Evolutionary conservation across 2,888 invertebrate genomes (phyloP), one percentile per base, ranked within the genome.

Genomic region (Mayetiola destructor): DNA sequence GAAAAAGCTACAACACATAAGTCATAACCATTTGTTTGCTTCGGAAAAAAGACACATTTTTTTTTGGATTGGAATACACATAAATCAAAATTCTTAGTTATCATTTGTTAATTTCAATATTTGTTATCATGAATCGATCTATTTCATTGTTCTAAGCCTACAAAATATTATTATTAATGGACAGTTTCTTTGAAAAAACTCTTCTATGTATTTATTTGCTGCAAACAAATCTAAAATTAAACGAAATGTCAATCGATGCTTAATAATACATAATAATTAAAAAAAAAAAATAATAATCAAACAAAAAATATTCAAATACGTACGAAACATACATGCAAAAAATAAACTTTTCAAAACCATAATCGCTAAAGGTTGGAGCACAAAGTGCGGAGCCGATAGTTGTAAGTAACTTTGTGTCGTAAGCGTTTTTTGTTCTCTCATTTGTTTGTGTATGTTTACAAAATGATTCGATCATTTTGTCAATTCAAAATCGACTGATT

Each of bases 301-400:
- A 37, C 18, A 30, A 56, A 40, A n/a, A 40, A 18, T 2, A 32
- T 30, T 42, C 18, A 32, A 53, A 52, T 29, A 29, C 29, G 16
- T 16, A 3, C 8, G 3, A 40, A 40, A 40, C 27, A 14, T 27
- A 27, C n/a, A n/a, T n/a, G n/a, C 62, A 63, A 62, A 62, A 62
- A 55, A 61, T 56, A 59, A 59, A 59, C 56, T 30, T 29, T 54
- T 27, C 42, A 59, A 56, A 56, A 40, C 53, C 14, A 52, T 56
- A 54, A 21, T 55, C 64, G 68, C 68, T 36, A 56, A 82, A 85
- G 84, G 77, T 82, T 80, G 84, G 82, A 78, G 82, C 83, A 78
- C 82, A 80, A 79, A 82, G 87, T 81, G 87, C 88, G 80, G 91
- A 91, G 80, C 92, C 91, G 73, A 91, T 92, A 75, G 89, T 92